These are phyloP conservation scores for Catostylus mosaicus DNA, from an alignment of 30 jellyfish, hydroid and myxozoan species.

Conservation along the genomic window DNA sequence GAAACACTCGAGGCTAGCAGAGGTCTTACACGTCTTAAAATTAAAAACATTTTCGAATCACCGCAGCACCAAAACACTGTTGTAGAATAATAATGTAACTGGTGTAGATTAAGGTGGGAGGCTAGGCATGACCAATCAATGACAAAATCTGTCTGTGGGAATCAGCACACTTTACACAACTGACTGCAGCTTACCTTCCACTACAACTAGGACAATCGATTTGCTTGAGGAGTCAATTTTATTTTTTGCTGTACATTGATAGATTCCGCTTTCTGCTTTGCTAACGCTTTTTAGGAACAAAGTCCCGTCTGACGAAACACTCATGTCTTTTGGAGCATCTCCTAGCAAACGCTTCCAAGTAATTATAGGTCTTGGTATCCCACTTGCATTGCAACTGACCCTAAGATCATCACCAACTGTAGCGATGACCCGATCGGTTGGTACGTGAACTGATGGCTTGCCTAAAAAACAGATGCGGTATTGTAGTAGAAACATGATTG, in stretches of 20 bases:
- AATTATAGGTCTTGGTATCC: constrained; percentile 19
- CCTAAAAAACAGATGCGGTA: too few species aligned
- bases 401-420: neutral
- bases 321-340: neutral
- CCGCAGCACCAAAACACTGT: too few species aligned
- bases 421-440: neutral
- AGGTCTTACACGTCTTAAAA: too few species aligned
- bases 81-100: too few species aligned
- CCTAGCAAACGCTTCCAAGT: constrained; percentile 31
- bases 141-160: too few species aligned
- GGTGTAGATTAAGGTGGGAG: too few species aligned
- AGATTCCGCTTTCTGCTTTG: constrained; percentile 18
- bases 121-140: too few species aligned
- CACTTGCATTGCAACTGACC: constrained; percentile 22
- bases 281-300: neutral
- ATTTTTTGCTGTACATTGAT: constrained; percentile 18
- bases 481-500: too few species aligned
- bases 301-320: neutral
- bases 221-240: constrained; percentile 6
- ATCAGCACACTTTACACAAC: too few species aligned
- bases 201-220: neutral
- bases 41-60: too few species aligned
- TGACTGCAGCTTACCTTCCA: neutral
- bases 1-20: too few species aligned
- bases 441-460: constrained; percentile 3